Conservation (phyloP, 2,888 invertebrate genomes). For the Ophioninae sp. region DNA sequence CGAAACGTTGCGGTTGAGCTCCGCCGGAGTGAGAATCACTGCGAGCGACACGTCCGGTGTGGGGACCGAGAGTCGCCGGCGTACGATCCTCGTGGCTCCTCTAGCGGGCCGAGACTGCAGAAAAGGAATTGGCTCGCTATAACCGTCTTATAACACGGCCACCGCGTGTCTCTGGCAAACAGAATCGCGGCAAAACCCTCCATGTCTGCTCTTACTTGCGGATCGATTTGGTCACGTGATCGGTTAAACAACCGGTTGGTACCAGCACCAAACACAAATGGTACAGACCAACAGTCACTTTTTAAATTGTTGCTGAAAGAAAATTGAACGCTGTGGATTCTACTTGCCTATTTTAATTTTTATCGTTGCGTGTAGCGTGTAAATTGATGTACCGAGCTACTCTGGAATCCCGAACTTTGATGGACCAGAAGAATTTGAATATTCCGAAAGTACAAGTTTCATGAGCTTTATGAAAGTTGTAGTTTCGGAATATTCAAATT, state of each 20-base stretch:
- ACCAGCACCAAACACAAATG: neutral
- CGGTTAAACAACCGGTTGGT: constrained; percentile 5
- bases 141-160: constrained; percentile 1
- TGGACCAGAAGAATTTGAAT: too few relatives aligned
- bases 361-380: too few relatives aligned
- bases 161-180: constrained; percentile 22
- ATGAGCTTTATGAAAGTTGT: too few relatives aligned
- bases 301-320: neutral
- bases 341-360: too few relatives aligned
- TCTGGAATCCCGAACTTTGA: too few relatives aligned
- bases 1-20: constrained; percentile 17
- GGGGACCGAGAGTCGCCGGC: constrained; percentile 67
- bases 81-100: constrained; percentile 59
- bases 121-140: constrained; percentile 19
- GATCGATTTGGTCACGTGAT: constrained; percentile 3
- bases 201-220: neutral
- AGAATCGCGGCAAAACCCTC: constrained; percentile 24
- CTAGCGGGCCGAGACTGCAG: constrained; percentile 36
- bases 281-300: neutral
- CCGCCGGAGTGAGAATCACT: constrained; percentile 71
- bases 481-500: too few relatives aligned
- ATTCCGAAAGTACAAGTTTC: too few relatives aligned
- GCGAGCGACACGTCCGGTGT: constrained; percentile 72
- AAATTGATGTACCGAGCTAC: too few relatives aligned
- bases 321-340: neutral